Evolutionary conservation across 2,113 vertebrate species (phyloP).

Genomic region (Chinchilla lanigera): DNA sequence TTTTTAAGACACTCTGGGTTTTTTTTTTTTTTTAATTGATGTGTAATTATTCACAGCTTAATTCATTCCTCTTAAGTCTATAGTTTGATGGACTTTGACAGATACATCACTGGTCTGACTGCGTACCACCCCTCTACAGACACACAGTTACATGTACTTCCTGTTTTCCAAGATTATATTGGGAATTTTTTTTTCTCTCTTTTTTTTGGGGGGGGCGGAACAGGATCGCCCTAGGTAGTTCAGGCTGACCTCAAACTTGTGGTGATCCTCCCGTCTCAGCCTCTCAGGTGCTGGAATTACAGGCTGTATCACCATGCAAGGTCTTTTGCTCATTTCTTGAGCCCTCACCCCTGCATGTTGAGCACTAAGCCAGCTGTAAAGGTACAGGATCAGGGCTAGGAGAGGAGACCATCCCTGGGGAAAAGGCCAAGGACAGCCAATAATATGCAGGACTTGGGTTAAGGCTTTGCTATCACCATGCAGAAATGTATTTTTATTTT

Average conservation of each 20-base stretch:
- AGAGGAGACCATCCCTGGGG: fast-evolving
- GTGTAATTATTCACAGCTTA: background rate
- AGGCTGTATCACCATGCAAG: background rate
- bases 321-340: background rate
- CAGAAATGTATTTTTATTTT: background rate
- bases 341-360: background rate
- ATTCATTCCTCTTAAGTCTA: background rate
- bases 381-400: no score
- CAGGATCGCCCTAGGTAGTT: background rate
- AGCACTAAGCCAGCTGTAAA: background rate
- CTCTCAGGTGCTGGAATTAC: background rate
- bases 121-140: background rate
- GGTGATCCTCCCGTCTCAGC: background rate
- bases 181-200: background rate
- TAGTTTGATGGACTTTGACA: background rate
- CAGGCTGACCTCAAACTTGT: background rate
- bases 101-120: background rate
- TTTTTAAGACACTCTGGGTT: background rate
- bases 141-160: background rate
- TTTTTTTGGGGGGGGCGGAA: background rate
- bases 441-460: background rate
- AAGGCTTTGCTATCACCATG: background rate
- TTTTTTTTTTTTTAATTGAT: background rate
- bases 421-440: background rate
- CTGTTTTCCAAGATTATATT: background rate